Base-by-base conservation (phyloP, 2,888 invertebrate genomes). In the Microplitis deprimator region DNA sequence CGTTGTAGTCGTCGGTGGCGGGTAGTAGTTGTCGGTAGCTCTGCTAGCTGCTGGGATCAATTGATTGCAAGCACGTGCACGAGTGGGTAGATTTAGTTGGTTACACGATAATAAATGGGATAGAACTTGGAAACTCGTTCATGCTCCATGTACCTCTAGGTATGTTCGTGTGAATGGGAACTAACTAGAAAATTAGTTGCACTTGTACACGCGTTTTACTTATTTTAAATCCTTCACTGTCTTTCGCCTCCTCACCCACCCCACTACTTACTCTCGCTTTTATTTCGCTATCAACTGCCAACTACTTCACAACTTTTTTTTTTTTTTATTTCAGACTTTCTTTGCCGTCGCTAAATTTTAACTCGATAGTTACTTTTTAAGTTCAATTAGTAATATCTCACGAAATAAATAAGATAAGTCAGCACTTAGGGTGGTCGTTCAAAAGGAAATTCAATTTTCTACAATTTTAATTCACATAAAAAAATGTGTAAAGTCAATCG, bases 221-320 rank as follows among this genome's bases (percentile, higher is more conserved):
- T 50, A 50, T 50, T 50, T 50, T 50, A 50, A 50, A 50, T 50
- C 50, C 50, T 50, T 50, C 50, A 50, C 50, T 50, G 50, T 50
- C 50, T 50, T 50, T 29, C 29, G 29, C 29, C 50, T 50, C 50
- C 6, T 13, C 50, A 8, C 13, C 50, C 50, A 5, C 50, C 8
- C 3, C 13, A 50, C 7, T 50, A 50, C 13, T 50, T 50, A 50
- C 50, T 50, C 3, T 50, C 50, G 13, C 50, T 50, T 50, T 50
- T 50, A 50, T 50, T 3, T 10, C 13, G 13, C 50, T 50, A 50
- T 50, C 8, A 13, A 50, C 13, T 13, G 13, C 8, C 50, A 50
- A 50, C 50, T 50, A 50, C 50, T 29, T 50, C 50, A 50, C 50
- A 29, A 29, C 29, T 29, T 29, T 29, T 29, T 29, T 29, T 20